Conservation (phyloP, 1,140 invertebrate species). For the Papilio helenus region DNA sequence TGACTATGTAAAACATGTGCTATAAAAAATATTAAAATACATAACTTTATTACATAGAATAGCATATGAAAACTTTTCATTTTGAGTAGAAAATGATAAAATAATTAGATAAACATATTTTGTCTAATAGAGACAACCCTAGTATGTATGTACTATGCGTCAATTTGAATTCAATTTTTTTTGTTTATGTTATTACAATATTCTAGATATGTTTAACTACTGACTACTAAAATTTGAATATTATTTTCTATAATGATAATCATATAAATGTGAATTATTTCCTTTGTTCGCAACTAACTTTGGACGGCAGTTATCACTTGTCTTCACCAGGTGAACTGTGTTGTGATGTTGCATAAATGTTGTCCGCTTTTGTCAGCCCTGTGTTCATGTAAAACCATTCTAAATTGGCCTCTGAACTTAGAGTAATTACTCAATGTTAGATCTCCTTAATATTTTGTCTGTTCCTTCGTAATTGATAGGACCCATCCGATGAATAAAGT, state of each 20-base stretch:
- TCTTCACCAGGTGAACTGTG: conserved; percentile 18
- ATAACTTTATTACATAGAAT: not conserved
- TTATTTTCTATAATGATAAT: conserved; percentile 25
- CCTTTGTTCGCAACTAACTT: conserved; percentile 16
- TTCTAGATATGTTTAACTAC: not conserved
- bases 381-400: conserved; percentile 2
- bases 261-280: conserved; percentile 1
- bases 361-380: conserved; percentile 10
- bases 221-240: not conserved
- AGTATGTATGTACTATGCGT: not conserved
- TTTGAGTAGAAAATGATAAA: not conserved
- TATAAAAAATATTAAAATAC: no score
- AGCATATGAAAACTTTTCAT: not conserved
- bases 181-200: not conserved
- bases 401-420: conserved; percentile 6
- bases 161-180: not conserved
- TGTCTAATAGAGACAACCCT: not conserved
- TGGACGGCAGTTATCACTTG: conserved; percentile 20
- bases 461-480: not conserved
- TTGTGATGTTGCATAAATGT: conserved; percentile 14
- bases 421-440: not conserved
- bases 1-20: not conserved
- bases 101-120: not conserved
- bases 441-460: not conserved
- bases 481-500: not conserved